Evolutionary conservation across 2,888 invertebrate species (phyloP).

Genomic region (Microlaimidae sp.): DNA sequence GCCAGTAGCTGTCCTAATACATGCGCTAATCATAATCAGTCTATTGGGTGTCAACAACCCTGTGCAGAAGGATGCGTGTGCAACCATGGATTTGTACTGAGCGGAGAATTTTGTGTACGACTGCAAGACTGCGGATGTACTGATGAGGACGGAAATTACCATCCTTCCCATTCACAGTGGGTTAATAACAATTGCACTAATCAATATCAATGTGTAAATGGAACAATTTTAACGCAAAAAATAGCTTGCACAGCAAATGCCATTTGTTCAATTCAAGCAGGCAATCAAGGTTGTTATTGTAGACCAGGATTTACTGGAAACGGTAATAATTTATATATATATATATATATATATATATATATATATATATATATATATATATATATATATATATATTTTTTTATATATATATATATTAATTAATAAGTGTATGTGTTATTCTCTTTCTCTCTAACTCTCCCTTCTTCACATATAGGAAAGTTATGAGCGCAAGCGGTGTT

Average conservation of each 20-base stretch:
- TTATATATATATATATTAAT: too few species aligned
- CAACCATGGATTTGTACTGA: constrained; percentile 25
- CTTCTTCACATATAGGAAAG: too few species aligned
- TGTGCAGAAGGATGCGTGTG: constrained; percentile 31
- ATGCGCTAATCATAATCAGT: constrained; percentile 17
- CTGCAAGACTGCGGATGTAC: constrained; percentile 19
- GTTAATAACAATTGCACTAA: constrained; percentile 21
- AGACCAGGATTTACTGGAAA: constrained; percentile 21
- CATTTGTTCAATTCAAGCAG: constrained; percentile 15
- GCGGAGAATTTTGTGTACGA: constrained; percentile 18
- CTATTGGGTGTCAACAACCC: constrained; percentile 12
- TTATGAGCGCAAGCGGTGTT: too few species aligned
- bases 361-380: too few species aligned
- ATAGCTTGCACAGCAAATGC: constrained; percentile 14
- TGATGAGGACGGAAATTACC: neutral
- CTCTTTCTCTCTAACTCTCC: too few species aligned
- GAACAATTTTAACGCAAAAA: constrained; percentile 11
- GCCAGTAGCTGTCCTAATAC: constrained; percentile 23
- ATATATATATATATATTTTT: too few species aligned
- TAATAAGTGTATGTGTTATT: too few species aligned
- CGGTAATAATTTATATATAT: too few species aligned
- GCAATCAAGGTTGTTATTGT: constrained; percentile 19
- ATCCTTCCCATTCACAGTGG: constrained; percentile 19
- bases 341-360: too few species aligned
- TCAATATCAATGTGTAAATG: constrained; percentile 21